Conservation (phyloP, 2,888 invertebrate genomes). For the Melanargia galathea region DNA sequence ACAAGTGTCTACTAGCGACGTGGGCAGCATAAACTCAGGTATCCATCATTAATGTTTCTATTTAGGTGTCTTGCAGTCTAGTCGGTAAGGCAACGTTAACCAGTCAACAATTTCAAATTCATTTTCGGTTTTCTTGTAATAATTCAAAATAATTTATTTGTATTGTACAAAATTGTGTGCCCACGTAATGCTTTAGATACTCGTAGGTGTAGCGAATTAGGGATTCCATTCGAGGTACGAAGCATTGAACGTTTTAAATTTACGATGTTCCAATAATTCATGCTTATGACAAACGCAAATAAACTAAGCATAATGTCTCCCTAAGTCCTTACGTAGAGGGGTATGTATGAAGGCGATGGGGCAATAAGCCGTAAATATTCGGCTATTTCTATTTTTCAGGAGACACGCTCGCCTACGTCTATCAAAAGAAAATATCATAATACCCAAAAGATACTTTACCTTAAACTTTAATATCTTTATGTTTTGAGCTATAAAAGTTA, state of each 20-base stretch:
- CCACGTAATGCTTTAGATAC: neutral
- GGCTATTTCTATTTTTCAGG: neutral
- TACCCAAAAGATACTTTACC: neutral
- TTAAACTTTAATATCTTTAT: neutral
- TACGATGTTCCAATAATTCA: conserved; percentile 24
- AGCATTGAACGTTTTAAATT: conserved; percentile 20
- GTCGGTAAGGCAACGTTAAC: too few relatives aligned
- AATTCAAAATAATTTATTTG: neutral
- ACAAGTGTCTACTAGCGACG: too few relatives aligned
- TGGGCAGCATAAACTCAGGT: too few relatives aligned
- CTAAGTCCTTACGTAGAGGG: conserved; percentile 5
- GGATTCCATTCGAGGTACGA: neutral
- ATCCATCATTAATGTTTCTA: too few relatives aligned
- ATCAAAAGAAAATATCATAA: neutral
- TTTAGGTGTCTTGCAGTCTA: too few relatives aligned
- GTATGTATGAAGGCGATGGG: neutral
- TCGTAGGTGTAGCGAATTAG: conserved; percentile 1
- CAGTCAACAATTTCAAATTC: too few relatives aligned
- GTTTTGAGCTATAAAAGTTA: conserved; percentile 8
- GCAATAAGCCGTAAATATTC: conserved; percentile 3
- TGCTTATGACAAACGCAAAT: conserved; percentile 11
- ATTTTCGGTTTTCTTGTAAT: neutral
- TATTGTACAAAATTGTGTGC: neutral
- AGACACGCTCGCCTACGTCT: neutral
- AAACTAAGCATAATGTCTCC: conserved; percentile 19